Base-by-base conservation (phyloP, 2,888 invertebrate species). In the Orthosia gracilis region DNA sequence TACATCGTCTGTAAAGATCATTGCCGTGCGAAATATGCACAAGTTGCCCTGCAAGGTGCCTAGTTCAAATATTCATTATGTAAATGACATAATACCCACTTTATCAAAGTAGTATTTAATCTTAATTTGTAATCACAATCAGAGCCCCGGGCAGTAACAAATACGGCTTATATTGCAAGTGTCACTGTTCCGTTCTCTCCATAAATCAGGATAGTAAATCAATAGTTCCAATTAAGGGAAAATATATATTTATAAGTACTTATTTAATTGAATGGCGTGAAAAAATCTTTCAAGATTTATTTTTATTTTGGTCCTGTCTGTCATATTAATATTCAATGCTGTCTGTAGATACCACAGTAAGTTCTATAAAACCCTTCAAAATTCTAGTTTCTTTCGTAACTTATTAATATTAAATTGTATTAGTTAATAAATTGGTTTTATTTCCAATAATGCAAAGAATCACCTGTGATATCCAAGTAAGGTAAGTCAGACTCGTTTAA, bases 101-200 rank as follows among this genome's bases (percentile, higher is more conserved):
- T 81, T 84, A 84, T 84, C 78, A 73, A 70, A 76, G 66, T 70
- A 84, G 81, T 84, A 65, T 86, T 78, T 78, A 84, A 84, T 86
- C 69, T 74, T 72, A 84, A 81, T 77, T 78, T 85, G 80, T 80
- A 77, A 83, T 85, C 84, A 78, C 78, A 73, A 81, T 67, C 71
- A 52, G 72, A 47, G 68, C 81, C 69, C 50, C 69, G 0, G 75
- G 78, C 84, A 68, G 63, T 80, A 59, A 77, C 82, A 72, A 86
- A 84, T 84, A 73, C 65, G 40, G 70, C 67, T 66, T 79, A 69
- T 78, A 83, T 72, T 76, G 74, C 75, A 73, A 78, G 58, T 87
- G 83, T 82, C 80, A 75, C 54, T 77, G 58, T 68, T 71, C 76
- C 82, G 73, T 86, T 87, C 87, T 72, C 85, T 65, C 65, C 15